Evolutionary conservation across 2,797 vertebrate species (phyloP).

Genomic region (Gymnocypris eckloni): DNA sequence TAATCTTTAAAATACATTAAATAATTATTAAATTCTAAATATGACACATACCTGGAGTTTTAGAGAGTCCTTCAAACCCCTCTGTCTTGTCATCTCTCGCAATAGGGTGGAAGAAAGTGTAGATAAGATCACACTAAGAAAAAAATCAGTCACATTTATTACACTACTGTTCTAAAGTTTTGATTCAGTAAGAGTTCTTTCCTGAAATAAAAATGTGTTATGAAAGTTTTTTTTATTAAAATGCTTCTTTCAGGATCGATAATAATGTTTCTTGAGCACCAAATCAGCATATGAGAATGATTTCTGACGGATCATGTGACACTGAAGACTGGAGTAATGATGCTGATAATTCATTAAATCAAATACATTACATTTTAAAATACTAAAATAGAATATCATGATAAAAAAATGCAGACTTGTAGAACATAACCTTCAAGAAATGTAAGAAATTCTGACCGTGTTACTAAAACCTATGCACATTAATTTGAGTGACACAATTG

Average conservation of each 20-base stretch:
- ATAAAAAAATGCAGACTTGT: too few relatives aligned
- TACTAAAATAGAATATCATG: too few relatives aligned
- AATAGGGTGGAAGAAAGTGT: slow-evolving; percentile 98
- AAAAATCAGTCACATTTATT: neutral
- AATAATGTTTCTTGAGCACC: neutral
- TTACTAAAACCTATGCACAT: neutral
- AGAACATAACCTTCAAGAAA: too few relatives aligned
- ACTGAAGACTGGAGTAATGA: too few relatives aligned
- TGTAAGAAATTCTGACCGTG: neutral
- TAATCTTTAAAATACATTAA: neutral
- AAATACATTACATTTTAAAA: too few relatives aligned
- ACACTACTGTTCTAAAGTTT: neutral
- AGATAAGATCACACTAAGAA: slow-evolving; percentile 93
- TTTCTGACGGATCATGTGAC: too few relatives aligned
- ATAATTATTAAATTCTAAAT: neutral
- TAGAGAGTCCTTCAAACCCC: slow-evolving; percentile 84
- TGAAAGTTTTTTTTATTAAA: too few relatives aligned
- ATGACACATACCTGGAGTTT: slow-evolving; percentile 78
- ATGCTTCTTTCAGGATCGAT: neutral
- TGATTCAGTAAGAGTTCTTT: neutral
- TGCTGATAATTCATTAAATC: too few relatives aligned
- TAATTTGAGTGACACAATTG: neutral
- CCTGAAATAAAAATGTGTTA: neutral
- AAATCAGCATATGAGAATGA: too few relatives aligned
- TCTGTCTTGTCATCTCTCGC: slow-evolving; percentile 94